phyloP scores from a whole-genome alignment of 1,140 invertebrate species.

The Asobara japonica region DNA sequence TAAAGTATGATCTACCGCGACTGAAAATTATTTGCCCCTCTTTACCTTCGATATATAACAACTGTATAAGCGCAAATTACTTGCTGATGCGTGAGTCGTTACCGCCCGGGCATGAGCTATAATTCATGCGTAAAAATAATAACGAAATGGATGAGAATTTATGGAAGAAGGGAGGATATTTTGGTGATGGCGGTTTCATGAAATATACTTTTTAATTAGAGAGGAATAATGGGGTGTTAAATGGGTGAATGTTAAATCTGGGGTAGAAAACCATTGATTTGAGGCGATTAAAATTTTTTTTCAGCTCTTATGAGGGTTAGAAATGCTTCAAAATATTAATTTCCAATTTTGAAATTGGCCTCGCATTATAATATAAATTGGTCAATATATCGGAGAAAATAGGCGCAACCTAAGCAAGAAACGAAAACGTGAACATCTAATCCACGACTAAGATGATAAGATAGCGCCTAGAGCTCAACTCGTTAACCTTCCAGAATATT shows the following conservation, averaged over 20 bases:
- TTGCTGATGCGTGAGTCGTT: conserved; percentile 16
- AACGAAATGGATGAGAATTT: conserved; percentile 9
- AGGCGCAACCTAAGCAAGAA: not conserved
- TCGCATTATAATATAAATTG: no score
- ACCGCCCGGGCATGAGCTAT: not conserved
- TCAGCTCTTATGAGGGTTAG: no score
- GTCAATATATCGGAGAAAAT: no score
- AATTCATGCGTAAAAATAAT: conserved; percentile 17
- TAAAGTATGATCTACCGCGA: not conserved
- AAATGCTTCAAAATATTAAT: no score
- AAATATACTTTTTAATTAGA: conserved; percentile 2
- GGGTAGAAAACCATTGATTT: not conserved
- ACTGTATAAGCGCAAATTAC: conserved; percentile 14
- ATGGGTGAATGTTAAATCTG: not conserved
- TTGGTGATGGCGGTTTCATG: not conserved
- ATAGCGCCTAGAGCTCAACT: not conserved
- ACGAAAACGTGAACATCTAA: not conserved
- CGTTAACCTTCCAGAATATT: conserved; percentile 58
- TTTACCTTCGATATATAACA: not conserved
- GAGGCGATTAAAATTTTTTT: not conserved
- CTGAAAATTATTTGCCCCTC: not conserved
- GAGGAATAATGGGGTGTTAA: not conserved
- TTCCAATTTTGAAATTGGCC: no score
- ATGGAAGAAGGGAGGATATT: not conserved
- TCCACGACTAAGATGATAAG: not conserved